Base-by-base conservation (phyloP, 35 echinoderm and acorn worm genomes). In the Diadema setosum region DNA sequence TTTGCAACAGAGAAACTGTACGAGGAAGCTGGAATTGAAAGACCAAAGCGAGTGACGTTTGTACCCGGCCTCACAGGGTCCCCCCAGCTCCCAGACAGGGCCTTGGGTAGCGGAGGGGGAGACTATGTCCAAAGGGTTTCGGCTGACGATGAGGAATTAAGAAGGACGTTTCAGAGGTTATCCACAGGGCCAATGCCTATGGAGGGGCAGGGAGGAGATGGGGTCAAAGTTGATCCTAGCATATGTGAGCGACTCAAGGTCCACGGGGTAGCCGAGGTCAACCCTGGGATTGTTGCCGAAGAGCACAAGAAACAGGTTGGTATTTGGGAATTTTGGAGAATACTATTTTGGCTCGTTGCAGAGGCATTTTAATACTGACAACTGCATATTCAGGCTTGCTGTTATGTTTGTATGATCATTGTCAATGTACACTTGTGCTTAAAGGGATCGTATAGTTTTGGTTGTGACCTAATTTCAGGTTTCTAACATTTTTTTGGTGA, bases 291-390 rank as follows among this genome's bases (percentile, higher is more conserved):
- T 12, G 61, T 75, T 21, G 25, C 31, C 24, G 90, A 92, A 45
- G 90, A 92, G 40, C 58, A 87, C 27, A 92, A 80, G 46, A 92
- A 58, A 82, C 46, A 86, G 90, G 90, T 92, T n/a, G n/a, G n/a
- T n/a, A n/a, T n/a, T n/a, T n/a, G n/a, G n/a, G n/a, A n/a, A n/a
- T n/a, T n/a, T n/a, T n/a, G n/a, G n/a, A n/a, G n/a, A n/a, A n/a
- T n/a, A n/a, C n/a, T n/a, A n/a, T n/a, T n/a, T n/a, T n/a, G n/a
- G n/a, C n/a, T n/a, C n/a, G n/a, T n/a, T n/a, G n/a, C n/a, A n/a
- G n/a, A n/a, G n/a, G n/a, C n/a, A n/a, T n/a, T n/a, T n/a, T n/a
- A n/a, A n/a, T n/a, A n/a, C n/a, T n/a, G n/a, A n/a, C n/a, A n/a
- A n/a, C n/a, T n/a, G n/a, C n/a, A n/a, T n/a, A n/a, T n/a, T n/a